These are phyloP conservation scores for Thymallus thymallus DNA, from an alignment of 2,113 vertebrate genomes.

Conservation along the genomic window DNA sequence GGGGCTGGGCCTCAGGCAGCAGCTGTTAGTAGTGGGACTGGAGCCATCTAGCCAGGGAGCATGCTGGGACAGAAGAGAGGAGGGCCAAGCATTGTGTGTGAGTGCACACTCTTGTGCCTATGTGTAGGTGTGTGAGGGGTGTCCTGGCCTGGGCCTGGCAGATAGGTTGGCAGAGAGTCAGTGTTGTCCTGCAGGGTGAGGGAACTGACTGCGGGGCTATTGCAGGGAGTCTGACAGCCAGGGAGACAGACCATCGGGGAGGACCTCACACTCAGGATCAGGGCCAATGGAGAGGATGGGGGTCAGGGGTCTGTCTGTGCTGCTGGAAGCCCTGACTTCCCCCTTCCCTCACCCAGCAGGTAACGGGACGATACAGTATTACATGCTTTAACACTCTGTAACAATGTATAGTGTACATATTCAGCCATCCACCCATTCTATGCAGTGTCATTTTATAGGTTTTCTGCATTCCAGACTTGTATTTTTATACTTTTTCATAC, in stretches of 20 bases:
- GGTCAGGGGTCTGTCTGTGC: conserved; percentile 3
- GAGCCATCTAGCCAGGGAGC: conserved; percentile 57
- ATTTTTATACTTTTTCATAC: no score
- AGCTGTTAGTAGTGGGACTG: conserved; percentile 60
- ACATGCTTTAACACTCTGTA: no score
- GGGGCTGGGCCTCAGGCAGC: conserved; percentile 28
- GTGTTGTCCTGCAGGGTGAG: conserved; percentile 35
- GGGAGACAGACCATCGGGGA: conserved; percentile 23
- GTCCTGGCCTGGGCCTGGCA: conserved; percentile 28
- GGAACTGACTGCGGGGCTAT: conserved; percentile 30
- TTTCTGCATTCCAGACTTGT: no score
- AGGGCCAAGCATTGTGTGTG: conserved; percentile 44
- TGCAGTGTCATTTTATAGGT: no score
- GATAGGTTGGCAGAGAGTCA: conserved; percentile 27
- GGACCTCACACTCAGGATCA: conserved; percentile 37
- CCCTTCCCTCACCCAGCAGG: neutral
- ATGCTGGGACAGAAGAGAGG: conserved; percentile 50
- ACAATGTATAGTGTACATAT: no score
- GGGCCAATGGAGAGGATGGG: conserved; percentile 16
- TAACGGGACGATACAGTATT: no score
- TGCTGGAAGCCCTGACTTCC: no score
- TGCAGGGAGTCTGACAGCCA: conserved; percentile 37
- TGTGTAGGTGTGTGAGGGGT: conserved; percentile 24
- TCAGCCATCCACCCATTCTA: no score
- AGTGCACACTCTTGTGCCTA: neutral